These are phyloP conservation scores for Panagrolaimus sp. DNA, from an alignment of 1,140 invertebrate genomes.

Conservation along the genomic window DNA sequence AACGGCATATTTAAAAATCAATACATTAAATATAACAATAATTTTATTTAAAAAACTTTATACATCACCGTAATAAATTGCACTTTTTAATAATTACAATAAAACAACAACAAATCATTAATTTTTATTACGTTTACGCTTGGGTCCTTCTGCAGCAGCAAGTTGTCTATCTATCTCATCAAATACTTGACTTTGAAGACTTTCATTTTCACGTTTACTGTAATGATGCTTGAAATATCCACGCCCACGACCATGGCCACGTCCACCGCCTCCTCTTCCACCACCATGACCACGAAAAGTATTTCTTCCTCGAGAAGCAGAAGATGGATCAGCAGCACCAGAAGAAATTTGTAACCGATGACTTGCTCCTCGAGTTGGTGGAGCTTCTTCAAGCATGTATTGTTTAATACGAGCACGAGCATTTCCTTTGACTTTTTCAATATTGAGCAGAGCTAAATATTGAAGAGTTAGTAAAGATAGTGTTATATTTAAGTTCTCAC, in stretches of 20 bases:
- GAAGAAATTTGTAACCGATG: not conserved
- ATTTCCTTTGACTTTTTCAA: not conserved
- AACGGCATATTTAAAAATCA: too few species aligned
- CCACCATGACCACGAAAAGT: not conserved
- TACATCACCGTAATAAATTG: too few species aligned
- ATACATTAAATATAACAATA: too few species aligned
- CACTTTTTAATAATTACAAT: too few species aligned
- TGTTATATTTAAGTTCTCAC: not conserved
- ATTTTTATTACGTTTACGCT: not conserved
- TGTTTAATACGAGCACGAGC: not conserved
- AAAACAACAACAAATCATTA: too few species aligned
- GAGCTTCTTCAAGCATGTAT: slow-evolving; percentile 2
- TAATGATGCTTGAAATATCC: not conserved
- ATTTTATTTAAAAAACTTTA: too few species aligned
- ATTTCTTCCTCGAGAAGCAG: not conserved
- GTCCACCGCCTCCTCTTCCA: not conserved
- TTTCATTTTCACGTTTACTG: not conserved
- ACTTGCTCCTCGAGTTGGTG: slow-evolving; percentile 2
- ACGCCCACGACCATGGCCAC: not conserved
- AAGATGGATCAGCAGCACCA: not conserved
- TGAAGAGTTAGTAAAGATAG: too few species aligned
- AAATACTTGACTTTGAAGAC: not conserved
- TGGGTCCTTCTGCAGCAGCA: not conserved
- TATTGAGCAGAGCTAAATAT: not conserved
- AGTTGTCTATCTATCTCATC: not conserved